Evolutionary conservation across 53 echinoderm and acorn worm species (phyloP).

Genomic region (Zoroaster sp.): DNA sequence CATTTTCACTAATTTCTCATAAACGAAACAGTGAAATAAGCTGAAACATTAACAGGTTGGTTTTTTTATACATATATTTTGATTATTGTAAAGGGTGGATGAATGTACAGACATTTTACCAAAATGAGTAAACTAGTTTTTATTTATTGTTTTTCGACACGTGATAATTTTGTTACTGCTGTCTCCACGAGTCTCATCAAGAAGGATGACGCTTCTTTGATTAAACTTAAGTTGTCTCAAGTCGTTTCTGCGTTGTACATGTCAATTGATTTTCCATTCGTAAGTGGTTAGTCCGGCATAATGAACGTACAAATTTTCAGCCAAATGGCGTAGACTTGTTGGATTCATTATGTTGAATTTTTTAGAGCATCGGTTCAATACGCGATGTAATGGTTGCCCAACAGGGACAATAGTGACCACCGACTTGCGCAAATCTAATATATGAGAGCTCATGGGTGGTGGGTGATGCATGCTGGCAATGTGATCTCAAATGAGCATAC

Average conservation of each 20-base stretch:
- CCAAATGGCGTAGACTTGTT: background rate
- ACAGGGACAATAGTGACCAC: background rate
- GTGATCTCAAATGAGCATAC: background rate
- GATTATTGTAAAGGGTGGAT: no score
- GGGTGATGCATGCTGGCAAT: background rate
- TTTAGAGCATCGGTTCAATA: background rate
- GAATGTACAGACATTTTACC: no score
- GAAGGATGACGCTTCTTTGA: background rate
- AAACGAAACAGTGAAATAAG: no score
- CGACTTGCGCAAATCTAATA: background rate
- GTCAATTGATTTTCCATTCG: background rate
- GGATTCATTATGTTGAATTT: background rate
- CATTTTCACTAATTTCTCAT: no score
- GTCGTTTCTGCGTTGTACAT: background rate
- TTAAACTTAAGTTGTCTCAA: background rate
- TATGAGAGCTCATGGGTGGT: no score
- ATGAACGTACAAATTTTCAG: background rate
- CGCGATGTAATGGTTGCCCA: background rate
- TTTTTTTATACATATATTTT: no score
- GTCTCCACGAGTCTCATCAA: background rate
- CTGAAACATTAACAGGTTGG: no score
- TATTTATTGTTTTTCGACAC: background rate
- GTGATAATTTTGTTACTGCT: background rate
- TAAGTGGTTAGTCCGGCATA: background rate
- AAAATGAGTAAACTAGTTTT: background rate